Base-by-base conservation (phyloP, 2,888 invertebrate genomes). In the Heliconius aoede region DNA sequence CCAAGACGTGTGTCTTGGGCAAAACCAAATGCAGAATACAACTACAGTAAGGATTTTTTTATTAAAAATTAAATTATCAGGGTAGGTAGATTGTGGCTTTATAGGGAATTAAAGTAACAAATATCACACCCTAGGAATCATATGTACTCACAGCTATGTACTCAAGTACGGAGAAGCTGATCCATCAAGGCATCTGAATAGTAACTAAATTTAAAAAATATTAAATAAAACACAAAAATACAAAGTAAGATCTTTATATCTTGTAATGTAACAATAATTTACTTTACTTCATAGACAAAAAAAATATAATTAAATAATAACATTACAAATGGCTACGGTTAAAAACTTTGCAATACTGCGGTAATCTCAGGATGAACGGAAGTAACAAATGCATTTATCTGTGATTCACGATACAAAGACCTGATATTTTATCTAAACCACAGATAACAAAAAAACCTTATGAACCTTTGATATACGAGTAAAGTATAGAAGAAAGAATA, bases 181-280 rank as follows among this genome's bases (percentile, higher is more conserved):
- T 21, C 3, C 8, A n/a, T n/a, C n/a, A n/a, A n/a, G 26, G 26
- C 13, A 24, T 60, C 13, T 60, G 13, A 24, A 58, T 60, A n/a
- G 11, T 55, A 58, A 13, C 13, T 28, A 5, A 26, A 26, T 60
- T 60, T 15, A 9, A n/a, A 21, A 8, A 36, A 13, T n/a, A 5
- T n/a, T 24, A 65, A 65, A 65, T 65, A 61, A 80, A 92, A 87
- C 86, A 85, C 90, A 89, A 87, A 84, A 82, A 76, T 90, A 91
- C 91, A 92, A 91, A 92, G 87, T 91, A 92, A 89, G 90, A 88
- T 92, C 87, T 92, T 92, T 93, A 93, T 93, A 93, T 91, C 84
- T 91, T 86, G 89, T 88, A 90, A 91, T 87, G 86, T 92, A 93
- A 93, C 93, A 93, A 93, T 93, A 93, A 93, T 91, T 93, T 93